phyloP scores from a whole-genome alignment of 2,888 invertebrate genomes.

The Diadegma fenestrale region DNA sequence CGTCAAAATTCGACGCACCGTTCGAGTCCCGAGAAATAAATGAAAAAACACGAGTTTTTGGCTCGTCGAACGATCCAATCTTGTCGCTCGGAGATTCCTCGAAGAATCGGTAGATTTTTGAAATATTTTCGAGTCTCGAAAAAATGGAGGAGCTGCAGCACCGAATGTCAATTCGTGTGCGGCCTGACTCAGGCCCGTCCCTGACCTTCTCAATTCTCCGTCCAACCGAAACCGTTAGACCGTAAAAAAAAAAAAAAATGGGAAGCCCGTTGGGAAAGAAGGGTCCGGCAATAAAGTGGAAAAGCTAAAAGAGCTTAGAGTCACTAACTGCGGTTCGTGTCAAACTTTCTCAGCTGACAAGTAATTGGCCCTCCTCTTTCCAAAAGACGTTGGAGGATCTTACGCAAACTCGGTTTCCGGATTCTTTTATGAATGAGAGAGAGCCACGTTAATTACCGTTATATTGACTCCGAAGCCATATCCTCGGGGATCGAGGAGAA shows the following conservation, averaged over 20 bases:
- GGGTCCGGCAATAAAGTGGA: conserved; percentile 13
- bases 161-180: neutral
- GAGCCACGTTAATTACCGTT: conserved; percentile 62
- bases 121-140: neutral
- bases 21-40: neutral
- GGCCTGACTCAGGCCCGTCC: neutral
- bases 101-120: neutral
- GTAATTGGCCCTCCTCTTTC: neutral
- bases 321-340: neutral
- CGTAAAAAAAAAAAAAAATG: neutral
- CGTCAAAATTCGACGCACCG: too few species aligned
- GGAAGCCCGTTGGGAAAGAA: conserved; percentile 4
- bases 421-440: conserved; percentile 55
- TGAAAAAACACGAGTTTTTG: neutral
- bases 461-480: conserved; percentile 26
- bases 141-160: neutral
- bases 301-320: conserved; percentile 1
- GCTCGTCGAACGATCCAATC: neutral
- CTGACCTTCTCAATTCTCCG: neutral
- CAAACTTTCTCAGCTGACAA: conserved; percentile 42
- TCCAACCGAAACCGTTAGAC: neutral
- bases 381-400: neutral
- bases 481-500: neutral
- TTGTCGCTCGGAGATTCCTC: neutral
- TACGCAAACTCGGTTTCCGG: conserved; percentile 19